These are phyloP conservation scores for Tragelaphus scriptus DNA, from an alignment of 2,113 vertebrate species.

Conservation along the genomic window DNA sequence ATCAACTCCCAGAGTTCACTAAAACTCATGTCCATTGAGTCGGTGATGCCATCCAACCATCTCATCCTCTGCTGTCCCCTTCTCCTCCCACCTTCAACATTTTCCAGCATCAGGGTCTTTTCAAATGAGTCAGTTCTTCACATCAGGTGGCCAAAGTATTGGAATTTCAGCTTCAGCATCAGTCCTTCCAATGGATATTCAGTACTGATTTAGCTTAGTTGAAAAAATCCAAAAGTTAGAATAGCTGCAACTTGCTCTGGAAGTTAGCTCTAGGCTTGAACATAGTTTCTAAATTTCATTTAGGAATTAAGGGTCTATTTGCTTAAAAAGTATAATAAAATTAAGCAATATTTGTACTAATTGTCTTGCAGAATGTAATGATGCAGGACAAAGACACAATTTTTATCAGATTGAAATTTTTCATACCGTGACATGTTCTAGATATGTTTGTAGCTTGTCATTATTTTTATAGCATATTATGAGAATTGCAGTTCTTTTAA, in stretches of 20 bases:
- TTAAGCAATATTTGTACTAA: background rate
- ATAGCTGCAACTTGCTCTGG: background rate
- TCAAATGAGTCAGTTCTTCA: background rate
- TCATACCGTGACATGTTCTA: background rate
- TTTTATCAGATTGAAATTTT: background rate
- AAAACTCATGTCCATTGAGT: background rate
- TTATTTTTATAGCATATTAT: background rate
- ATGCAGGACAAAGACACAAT: background rate
- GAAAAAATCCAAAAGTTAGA: background rate
- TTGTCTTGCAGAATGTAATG: background rate
- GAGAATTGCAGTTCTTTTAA: background rate
- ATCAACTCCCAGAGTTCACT: background rate
- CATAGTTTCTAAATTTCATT: background rate
- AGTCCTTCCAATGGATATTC: background rate
- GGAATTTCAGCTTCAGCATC: background rate
- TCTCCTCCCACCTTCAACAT: background rate
- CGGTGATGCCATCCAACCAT: background rate
- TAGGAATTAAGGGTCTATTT: background rate
- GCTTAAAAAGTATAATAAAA: background rate
- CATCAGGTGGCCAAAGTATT: background rate
- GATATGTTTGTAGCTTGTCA: background rate
- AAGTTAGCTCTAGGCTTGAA: constrained; percentile 3
- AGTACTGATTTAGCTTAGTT: background rate
- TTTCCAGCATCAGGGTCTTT: background rate
- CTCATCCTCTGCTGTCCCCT: background rate